Conservation (phyloP, 2,113 vertebrate genomes). For the Lampris incognitus region DNA sequence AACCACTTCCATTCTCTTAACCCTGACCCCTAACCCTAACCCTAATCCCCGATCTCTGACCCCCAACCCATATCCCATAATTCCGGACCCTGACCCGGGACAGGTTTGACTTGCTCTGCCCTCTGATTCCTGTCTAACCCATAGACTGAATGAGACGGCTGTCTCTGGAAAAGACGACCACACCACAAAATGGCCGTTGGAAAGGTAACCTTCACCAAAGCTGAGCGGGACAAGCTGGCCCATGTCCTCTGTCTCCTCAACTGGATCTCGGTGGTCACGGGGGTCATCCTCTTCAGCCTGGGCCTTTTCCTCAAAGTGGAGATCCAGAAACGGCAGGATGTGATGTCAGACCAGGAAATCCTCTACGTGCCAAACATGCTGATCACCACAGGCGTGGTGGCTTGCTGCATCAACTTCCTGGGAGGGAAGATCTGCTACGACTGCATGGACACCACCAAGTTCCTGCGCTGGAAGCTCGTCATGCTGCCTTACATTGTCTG, state of each 20-base stretch:
- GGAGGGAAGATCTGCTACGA: slow-evolving; percentile 91
- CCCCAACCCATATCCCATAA: background rate
- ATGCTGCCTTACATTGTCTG: slow-evolving; percentile 89
- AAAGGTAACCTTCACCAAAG: slow-evolving; percentile 88
- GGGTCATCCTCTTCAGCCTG: slow-evolving; percentile 85
- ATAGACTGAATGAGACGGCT: background rate
- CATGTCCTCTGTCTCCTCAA: slow-evolving; percentile 90
- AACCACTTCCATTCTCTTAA: background rate
- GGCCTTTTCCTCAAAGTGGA: slow-evolving; percentile 89
- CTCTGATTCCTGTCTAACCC: background rate
- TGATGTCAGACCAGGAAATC: slow-evolving; percentile 85
- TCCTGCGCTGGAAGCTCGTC: slow-evolving; percentile 88
- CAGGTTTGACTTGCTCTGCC: background rate
- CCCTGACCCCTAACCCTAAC: background rate
- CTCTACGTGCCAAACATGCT: slow-evolving; percentile 86
- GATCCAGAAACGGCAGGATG: slow-evolving; percentile 85
- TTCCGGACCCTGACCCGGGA: background rate
- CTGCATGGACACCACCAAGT: slow-evolving; percentile 86
- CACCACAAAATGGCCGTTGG: slow-evolving; percentile 84
- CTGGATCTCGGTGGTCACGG: slow-evolving; percentile 89
- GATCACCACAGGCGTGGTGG: slow-evolving; percentile 85
- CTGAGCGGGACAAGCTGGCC: slow-evolving; percentile 84
- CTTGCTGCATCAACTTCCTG: slow-evolving; percentile 89
- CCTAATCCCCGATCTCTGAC: background rate
- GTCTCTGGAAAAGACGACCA: background rate